A percentile compares a stretch with the other conserved stretches of the same genome.
These are phyloP conservation scores for Blastobasis lacticolella DNA, from an alignment of 2,888 invertebrate genomes.

Conservation along the genomic window DNA sequence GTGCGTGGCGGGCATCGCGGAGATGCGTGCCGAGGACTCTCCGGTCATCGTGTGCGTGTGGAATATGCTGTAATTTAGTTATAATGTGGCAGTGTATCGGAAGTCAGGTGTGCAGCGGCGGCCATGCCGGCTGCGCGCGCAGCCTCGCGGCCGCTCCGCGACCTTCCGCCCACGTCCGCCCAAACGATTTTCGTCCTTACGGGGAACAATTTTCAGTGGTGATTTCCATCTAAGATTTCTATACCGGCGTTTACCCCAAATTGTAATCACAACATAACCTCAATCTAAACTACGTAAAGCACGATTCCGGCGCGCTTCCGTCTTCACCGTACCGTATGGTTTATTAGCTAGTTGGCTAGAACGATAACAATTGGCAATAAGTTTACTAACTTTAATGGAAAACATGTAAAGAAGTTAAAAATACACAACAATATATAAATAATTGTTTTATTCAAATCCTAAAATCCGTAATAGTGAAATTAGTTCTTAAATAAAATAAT, in stretches of 20 bases:
- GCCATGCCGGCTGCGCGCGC: conserved; percentile 73
- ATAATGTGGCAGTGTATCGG: conserved; percentile 54
- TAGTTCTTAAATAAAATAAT: background rate
- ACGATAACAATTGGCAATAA: conserved; percentile 51
- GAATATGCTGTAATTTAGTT: conserved; percentile 51
- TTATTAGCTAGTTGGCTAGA: conserved; percentile 4
- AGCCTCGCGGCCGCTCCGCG: conserved; percentile 43
- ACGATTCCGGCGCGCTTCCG: conserved; percentile 50
- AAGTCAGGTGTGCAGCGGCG: conserved; percentile 67
- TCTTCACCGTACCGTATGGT: conserved; percentile 29
- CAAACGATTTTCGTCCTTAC: conserved; percentile 56
- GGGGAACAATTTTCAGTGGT: conserved; percentile 37
- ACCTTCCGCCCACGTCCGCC: conserved; percentile 33
- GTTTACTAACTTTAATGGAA: conserved; percentile 29
- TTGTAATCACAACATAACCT: conserved; percentile 73
- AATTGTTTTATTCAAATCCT: background rate
- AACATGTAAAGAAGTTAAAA: conserved; percentile 44
- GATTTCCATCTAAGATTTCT: conserved; percentile 31
- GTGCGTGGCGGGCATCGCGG: conserved; percentile 29
- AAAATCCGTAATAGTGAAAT: background rate
- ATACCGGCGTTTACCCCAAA: conserved; percentile 56
- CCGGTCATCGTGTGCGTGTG: conserved; percentile 28
- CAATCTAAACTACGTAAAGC: conserved; percentile 56
- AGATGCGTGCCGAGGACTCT: conserved; percentile 28
- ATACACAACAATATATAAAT: background rate